Evolutionary conservation across 2,797 vertebrate genomes (phyloP), one percentile per base, ranked within the genome.

Genomic region (Sphenodon punctatus): DNA sequence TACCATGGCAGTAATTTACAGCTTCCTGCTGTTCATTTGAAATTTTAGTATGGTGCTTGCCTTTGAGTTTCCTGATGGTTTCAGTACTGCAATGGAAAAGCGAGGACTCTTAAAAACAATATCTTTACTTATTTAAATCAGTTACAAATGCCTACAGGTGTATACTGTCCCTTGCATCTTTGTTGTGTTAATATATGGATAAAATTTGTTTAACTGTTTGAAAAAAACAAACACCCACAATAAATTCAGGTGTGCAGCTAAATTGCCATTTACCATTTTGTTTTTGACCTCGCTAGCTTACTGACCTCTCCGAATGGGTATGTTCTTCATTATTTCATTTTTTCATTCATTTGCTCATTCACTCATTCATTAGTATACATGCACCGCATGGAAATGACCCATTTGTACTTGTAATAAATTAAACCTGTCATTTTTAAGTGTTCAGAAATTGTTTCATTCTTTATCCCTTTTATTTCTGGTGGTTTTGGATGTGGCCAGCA

Each of bases 251-350:
- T 80, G 11, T 2, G 3, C n/a, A 53, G 81, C 60, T 91, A 87
- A 95, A 83, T 95, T 69, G 91, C 84, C 74, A 80, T 78, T 84
- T 92, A 84, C 89, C 91, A 90, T 95, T 94, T 92, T 94, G 93
- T 96, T 94, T 93, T 96, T 76, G 16, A 85, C 94, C 96, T 91
- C 96, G 93, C 93, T 97, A 97, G 97, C 96, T 93, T 94, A 95
- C 95, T 93, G 97, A 97, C 95, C 96, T 96, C 96, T 97, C 96
- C 66, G 96, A 96, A 96, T 97, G 97, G 96, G 96, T 97, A 97
- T 94, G 97, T 97, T 94, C 84, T 93, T 93, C 78, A 70, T 95
- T 88, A n/a, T n/a, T n/a, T n/a, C n/a, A n/a, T n/a, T n/a, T n/a
- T 70, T 95, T 92, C 87, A 30, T 90, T 93, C 71, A 49, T 89